Evolutionary conservation across 2,797 vertebrate genomes (phyloP).

Genomic region (Acanthornis magna): DNA sequence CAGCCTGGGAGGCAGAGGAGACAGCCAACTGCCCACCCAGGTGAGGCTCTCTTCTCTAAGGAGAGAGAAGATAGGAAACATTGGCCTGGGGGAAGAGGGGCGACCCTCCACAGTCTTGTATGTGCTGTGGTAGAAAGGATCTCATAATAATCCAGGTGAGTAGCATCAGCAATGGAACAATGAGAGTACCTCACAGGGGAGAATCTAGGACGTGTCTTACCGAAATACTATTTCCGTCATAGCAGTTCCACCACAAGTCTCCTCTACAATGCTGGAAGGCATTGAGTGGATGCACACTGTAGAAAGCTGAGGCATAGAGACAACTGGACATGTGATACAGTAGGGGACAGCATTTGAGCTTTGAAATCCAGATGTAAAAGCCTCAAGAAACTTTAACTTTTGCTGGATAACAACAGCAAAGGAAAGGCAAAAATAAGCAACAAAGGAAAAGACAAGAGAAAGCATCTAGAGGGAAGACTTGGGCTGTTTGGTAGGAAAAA

Average conservation of each 20-base stretch:
- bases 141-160: not conserved
- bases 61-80: too few species aligned
- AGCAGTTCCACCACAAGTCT: not conserved
- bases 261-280: not conserved
- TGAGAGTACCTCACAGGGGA: not conserved
- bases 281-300: not conserved
- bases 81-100: too few species aligned
- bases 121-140: not conserved
- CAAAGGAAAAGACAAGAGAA: not conserved
- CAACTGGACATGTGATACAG: not conserved
- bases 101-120: too few species aligned
- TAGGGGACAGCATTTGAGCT: not conserved
- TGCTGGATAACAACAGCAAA: not conserved
- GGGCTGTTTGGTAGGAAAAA: not conserved
- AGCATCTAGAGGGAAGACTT: not conserved
- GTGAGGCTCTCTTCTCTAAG: too few species aligned
- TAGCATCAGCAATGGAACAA: not conserved
- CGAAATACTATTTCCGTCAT: not conserved
- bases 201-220: not conserved
- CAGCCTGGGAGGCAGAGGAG: too few species aligned
- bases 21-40: too few species aligned
- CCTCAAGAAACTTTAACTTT: not conserved
- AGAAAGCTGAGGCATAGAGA: not conserved
- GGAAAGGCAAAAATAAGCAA: not conserved
- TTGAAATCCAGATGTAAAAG: not conserved